A percentile compares a stretch with the other conserved stretches of the same genome.
Conservation (phyloP, 2,113 vertebrate genomes). For the Thunnus thynnus region DNA sequence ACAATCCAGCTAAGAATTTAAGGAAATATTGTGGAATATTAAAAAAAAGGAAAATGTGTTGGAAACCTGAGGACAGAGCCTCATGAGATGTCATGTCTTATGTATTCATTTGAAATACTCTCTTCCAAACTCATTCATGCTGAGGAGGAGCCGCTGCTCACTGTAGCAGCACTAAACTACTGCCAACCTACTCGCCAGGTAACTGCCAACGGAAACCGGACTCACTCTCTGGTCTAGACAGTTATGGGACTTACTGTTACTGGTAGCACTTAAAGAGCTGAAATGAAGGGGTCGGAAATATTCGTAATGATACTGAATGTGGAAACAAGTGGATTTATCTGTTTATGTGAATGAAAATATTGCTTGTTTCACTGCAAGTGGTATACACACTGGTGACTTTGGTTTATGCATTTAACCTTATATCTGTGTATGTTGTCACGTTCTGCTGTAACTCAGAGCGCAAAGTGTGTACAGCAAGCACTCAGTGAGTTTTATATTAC, state of each 20-base stretch:
- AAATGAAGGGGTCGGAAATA: slow-evolving; percentile 16
- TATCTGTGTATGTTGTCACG: slow-evolving; percentile 69
- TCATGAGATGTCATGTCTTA: background rate
- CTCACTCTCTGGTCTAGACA: slow-evolving; percentile 35
- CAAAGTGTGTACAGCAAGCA: slow-evolving; percentile 49
- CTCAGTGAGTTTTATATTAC: slow-evolving; percentile 70
- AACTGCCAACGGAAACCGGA: slow-evolving; percentile 75
- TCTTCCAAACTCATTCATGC: slow-evolving; percentile 21
- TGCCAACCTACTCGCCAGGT: slow-evolving; percentile 77
- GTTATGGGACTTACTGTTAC: slow-evolving; percentile 36
- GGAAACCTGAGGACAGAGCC: slow-evolving; percentile 15
- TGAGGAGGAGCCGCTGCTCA: slow-evolving; percentile 44
- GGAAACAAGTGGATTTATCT: slow-evolving; percentile 59
- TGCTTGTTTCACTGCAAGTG: slow-evolving; percentile 73
- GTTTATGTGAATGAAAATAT: slow-evolving; percentile 73
- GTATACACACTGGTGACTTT: slow-evolving; percentile 73
- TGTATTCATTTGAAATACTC: slow-evolving; percentile 26
- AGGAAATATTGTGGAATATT: background rate
- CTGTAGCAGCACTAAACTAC: slow-evolving; percentile 71
- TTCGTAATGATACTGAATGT: slow-evolving; percentile 69
- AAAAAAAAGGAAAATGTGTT: background rate
- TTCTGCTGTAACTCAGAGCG: slow-evolving; percentile 46
- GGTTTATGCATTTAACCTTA: slow-evolving; percentile 76
- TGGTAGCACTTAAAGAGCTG: slow-evolving; percentile 56
- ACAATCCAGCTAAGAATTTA: background rate